phyloP scores from a whole-genome alignment of 1,140 invertebrate species.

The Brachystomella parvula region DNA sequence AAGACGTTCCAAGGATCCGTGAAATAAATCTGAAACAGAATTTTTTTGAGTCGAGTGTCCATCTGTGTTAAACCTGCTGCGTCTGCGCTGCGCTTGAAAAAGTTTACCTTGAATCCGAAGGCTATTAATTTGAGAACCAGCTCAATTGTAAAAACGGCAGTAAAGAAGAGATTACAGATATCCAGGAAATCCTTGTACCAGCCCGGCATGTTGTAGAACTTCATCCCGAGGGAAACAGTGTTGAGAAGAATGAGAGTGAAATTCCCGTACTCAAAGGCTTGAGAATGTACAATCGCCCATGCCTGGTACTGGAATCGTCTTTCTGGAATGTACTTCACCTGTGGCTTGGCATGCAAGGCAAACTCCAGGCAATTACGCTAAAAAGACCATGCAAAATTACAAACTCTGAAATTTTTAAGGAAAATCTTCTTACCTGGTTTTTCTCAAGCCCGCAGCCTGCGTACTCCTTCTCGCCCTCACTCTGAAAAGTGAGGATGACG shows the following conservation, averaged over 20 bases:
- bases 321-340: conserved; percentile 94
- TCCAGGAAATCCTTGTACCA: conserved; percentile 80
- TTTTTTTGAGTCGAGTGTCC: too few species aligned
- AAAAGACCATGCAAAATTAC: conserved; percentile 23
- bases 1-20: conserved; percentile 99
- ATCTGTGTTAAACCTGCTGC: background rate
- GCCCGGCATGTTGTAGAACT: conserved; percentile 81
- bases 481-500: conserved; percentile 99
- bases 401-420: background rate
- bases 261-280: conserved; percentile 96
- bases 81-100: background rate
- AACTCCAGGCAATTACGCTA: conserved; percentile 99
- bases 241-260: conserved; percentile 97
- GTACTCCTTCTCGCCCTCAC: conserved; percentile 99
- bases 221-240: conserved; percentile 96
- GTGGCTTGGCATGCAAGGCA: conserved; percentile 95
- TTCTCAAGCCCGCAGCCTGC: conserved; percentile 99
- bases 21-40: conserved; percentile 84
- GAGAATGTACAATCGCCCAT: conserved; percentile 99
- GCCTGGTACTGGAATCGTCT: conserved; percentile 96
- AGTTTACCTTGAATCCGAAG: conserved; percentile 87
- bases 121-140: conserved; percentile 96
- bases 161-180: conserved; percentile 94
- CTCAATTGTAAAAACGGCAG: conserved; percentile 91
- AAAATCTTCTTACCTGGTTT: conserved; percentile 65